Evolutionary conservation across 2,888 invertebrate genomes (phyloP).

Genomic region (Philaethria dido): DNA sequence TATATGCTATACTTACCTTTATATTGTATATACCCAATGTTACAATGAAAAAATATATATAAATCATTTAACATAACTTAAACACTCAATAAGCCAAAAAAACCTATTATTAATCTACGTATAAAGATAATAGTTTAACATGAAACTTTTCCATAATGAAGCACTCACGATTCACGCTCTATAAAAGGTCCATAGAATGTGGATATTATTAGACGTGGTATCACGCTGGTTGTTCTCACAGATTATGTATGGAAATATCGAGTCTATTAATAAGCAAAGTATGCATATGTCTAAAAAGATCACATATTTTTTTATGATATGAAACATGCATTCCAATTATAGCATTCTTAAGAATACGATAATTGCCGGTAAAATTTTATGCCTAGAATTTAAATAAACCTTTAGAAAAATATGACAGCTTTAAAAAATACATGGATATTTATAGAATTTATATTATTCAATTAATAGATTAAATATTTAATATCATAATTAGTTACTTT

Average conservation of each 20-base stretch:
- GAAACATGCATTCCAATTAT: constrained; percentile 13
- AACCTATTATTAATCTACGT: constrained; percentile 6
- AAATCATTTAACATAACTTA: not conserved
- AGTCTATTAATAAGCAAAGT: constrained; percentile 42
- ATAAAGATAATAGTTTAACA: constrained; percentile 34
- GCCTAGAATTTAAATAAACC: not conserved
- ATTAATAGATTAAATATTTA: too few species aligned
- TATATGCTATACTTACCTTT: too few species aligned
- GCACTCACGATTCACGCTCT: constrained; percentile 35
- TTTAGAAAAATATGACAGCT: too few species aligned
- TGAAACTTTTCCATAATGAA: constrained; percentile 41
- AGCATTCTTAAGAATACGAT: not conserved
- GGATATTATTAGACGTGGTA: constrained; percentile 39
- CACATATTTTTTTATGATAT: constrained; percentile 33
- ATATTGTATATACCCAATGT: too few species aligned
- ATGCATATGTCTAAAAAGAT: constrained; percentile 36
- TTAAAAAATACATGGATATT: too few species aligned
- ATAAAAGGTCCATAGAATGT: constrained; percentile 45
- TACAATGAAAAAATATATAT: too few species aligned
- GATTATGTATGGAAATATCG: constrained; percentile 45
- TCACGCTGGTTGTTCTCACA: constrained; percentile 42
- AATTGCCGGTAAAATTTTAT: not conserved
- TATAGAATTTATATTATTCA: too few species aligned
- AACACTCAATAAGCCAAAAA: constrained; percentile 4
- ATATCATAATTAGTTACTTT: too few species aligned